A percentile compares a stretch with the other conserved stretches of the same genome.
Evolutionary conservation across 2,888 invertebrate genomes (phyloP).

Genomic region (Adelognathus sp.): DNA sequence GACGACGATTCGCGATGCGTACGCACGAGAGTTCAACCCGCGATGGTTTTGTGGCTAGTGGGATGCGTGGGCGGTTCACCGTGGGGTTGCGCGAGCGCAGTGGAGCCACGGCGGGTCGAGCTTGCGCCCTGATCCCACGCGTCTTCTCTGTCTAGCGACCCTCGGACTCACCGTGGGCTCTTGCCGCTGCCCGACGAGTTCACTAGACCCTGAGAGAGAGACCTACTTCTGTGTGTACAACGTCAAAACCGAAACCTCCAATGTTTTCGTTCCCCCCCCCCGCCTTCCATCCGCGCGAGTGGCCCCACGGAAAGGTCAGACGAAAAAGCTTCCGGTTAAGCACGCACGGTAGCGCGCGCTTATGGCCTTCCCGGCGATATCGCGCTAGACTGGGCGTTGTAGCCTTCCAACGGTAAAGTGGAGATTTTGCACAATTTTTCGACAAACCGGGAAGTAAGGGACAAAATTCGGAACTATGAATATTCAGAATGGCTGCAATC

Average conservation of each 20-base stretch:
- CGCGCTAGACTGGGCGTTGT: too few relatives aligned
- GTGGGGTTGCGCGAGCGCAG: conserved; percentile 50
- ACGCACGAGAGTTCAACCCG: too few relatives aligned
- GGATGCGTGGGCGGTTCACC: conserved; percentile 24
- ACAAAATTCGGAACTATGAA: too few relatives aligned
- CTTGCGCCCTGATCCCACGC: conserved; percentile 59
- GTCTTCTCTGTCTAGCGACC: background rate
- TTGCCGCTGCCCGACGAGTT: conserved; percentile 3
- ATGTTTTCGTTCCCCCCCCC: too few relatives aligned
- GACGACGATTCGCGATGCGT: conserved; percentile 31
- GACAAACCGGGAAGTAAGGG: too few relatives aligned
- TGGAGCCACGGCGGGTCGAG: conserved; percentile 47
- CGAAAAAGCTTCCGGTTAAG: conserved; percentile 56
- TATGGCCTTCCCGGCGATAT: background rate
- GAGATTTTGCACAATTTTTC: too few relatives aligned
- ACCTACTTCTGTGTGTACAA: background rate
- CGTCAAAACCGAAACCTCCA: background rate
- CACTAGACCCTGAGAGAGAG: conserved; percentile 32
- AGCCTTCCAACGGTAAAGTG: background rate
- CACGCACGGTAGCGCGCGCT: conserved; percentile 50
- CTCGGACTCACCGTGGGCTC: background rate
- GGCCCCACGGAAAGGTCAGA: conserved; percentile 48
- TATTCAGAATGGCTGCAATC: too few relatives aligned
- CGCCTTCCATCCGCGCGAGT: too few relatives aligned
- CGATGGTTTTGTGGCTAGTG: too few relatives aligned